These are phyloP conservation scores for Hemichromis elongatus DNA, from an alignment of 2,113 vertebrate genomes.

Conservation along the genomic window DNA sequence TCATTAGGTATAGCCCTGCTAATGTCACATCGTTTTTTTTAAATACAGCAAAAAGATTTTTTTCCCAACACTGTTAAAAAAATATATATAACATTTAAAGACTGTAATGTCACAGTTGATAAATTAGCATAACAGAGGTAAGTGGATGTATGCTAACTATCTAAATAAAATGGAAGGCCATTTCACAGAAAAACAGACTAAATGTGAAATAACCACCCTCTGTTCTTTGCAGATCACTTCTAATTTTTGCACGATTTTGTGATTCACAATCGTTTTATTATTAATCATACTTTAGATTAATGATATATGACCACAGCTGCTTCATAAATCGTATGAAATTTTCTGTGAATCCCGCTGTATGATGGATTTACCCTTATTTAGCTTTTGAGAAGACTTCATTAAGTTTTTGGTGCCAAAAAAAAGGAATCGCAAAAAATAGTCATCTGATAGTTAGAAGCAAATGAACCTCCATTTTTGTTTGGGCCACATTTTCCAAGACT, in stretches of 20 bases:
- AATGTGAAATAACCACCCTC: neutral
- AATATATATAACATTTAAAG: neutral
- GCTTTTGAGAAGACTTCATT: neutral
- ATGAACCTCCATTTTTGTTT: constrained; percentile 50
- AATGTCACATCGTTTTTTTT: neutral
- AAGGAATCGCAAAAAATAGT: constrained; percentile 25
- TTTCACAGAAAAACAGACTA: neutral
- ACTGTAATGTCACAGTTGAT: neutral
- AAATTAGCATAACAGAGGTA: neutral
- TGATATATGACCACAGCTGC: neutral
- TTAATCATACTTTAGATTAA: neutral
- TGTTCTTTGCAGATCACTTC: neutral
- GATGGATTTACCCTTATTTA: constrained; percentile 1
- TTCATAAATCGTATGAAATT: neutral
- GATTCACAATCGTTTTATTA: neutral
- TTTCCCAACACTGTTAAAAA: neutral
- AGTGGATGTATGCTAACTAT: accelerated
- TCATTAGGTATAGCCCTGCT: neutral
- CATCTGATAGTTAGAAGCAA: constrained; percentile 37
- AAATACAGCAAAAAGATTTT: neutral
- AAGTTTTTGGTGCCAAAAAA: neutral
- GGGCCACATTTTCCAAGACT: constrained; percentile 54
- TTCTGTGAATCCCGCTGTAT: neutral
- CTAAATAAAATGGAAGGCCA: neutral
- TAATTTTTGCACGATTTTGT: neutral